phyloP scores from a whole-genome alignment of 2,888 invertebrate genomes.

The Mimas tiliae region DNA sequence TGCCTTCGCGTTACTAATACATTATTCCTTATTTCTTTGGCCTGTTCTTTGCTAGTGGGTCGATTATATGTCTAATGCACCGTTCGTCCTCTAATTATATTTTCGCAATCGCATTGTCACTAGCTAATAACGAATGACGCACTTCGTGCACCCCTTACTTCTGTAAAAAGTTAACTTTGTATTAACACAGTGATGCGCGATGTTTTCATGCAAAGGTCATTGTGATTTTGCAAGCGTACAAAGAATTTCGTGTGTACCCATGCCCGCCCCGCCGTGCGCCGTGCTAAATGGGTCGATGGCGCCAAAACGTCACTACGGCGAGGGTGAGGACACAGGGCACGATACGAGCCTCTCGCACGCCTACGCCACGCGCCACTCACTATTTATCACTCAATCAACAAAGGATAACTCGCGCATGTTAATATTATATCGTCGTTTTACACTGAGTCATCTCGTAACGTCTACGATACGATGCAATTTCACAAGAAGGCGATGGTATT shows the following conservation, averaged over 20 bases:
- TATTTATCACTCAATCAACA: slow-evolving; percentile 46
- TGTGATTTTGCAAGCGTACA: slow-evolving; percentile 61
- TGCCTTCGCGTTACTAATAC: slow-evolving; percentile 74
- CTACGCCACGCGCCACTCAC: slow-evolving; percentile 31
- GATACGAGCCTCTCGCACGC: slow-evolving; percentile 41
- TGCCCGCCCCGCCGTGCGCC: slow-evolving; percentile 70
- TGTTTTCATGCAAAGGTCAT: slow-evolving; percentile 65
- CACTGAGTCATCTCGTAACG: slow-evolving; percentile 63
- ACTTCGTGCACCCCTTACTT: slow-evolving; percentile 79
- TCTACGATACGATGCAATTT: slow-evolving; percentile 75
- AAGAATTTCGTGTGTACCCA: slow-evolving; percentile 64
- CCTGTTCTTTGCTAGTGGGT: slow-evolving; percentile 78
- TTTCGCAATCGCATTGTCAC: slow-evolving; percentile 81
- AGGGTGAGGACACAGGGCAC: slow-evolving; percentile 56
- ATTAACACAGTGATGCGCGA: slow-evolving; percentile 51
- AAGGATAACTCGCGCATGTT: slow-evolving; percentile 47
- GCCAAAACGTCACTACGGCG: slow-evolving; percentile 77
- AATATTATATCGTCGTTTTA: slow-evolving; percentile 52
- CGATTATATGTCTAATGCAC: slow-evolving; percentile 60
- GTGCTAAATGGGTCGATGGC: slow-evolving; percentile 83
- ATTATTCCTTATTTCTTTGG: slow-evolving; percentile 79
- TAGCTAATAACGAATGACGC: slow-evolving; percentile 76
- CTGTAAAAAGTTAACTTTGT: slow-evolving; percentile 66
- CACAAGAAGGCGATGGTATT: slow-evolving; percentile 80
- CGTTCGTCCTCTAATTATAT: slow-evolving; percentile 69